A percentile compares a stretch with the other conserved stretches of the same genome.
Evolutionary conservation across 1,140 invertebrate genomes (phyloP).

Genomic region (Pararge aegeria): DNA sequence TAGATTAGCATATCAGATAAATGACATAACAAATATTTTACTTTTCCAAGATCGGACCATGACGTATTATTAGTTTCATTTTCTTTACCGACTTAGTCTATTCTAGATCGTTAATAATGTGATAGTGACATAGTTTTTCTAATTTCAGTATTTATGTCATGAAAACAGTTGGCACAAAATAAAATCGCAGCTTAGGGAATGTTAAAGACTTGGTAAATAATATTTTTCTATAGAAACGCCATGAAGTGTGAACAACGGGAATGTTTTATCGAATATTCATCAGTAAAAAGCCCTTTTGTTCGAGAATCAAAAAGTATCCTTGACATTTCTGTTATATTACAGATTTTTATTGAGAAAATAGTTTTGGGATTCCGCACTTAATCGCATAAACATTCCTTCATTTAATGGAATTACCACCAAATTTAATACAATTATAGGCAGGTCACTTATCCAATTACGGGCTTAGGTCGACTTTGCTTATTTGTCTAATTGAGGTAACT

Average conservation of each 20-base stretch:
- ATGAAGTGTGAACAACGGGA: conserved; percentile 11
- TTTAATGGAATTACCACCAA: not conserved
- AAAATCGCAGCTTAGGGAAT: not conserved
- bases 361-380: not conserved
- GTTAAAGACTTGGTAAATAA: not conserved
- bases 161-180: no score
- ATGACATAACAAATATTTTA: no score
- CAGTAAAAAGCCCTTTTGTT: conserved; percentile 14
- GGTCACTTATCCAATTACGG: not conserved
- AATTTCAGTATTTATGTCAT: no score
- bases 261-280: conserved; percentile 22
- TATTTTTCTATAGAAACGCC: not conserved
- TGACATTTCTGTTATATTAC: conserved; percentile 13
- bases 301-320: conserved; percentile 11
- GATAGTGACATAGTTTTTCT: no score
- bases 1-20: no score
- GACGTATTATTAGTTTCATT: no score
- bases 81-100: no score
- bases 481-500: not conserved
- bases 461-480: not conserved
- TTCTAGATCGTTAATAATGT: no score
- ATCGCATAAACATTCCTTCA: no score
- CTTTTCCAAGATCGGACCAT: no score
- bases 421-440: not conserved
- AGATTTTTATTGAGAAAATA: not conserved